These are phyloP conservation scores for Chromis chromis DNA, from an alignment of 2,797 vertebrate genomes.

Conservation along the genomic window DNA sequence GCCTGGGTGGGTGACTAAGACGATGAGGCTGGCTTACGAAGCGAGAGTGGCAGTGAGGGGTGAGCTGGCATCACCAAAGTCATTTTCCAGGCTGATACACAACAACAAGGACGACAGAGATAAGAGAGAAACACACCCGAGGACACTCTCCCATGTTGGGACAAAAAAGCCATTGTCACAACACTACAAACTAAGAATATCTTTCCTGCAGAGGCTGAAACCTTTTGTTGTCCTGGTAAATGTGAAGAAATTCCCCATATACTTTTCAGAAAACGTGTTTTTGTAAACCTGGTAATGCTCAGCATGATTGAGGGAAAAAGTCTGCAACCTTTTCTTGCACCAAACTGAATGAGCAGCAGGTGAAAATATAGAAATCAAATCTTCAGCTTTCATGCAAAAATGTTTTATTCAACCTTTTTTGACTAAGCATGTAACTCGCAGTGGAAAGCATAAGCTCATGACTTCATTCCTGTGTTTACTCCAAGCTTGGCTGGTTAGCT, in stretches of 20 bases:
- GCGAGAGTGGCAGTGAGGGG: conserved; percentile 86
- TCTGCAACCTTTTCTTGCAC: conserved; percentile 44
- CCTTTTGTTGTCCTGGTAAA: conserved; percentile 25
- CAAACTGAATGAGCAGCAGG: conserved; percentile 75
- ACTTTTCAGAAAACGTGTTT: conserved; percentile 11
- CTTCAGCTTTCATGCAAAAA: conserved; percentile 64
- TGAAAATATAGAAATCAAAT: conserved; percentile 67
- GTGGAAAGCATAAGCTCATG: conserved; percentile 68
- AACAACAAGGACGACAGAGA: conserved; percentile 79
- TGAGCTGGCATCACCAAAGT: conserved; percentile 96
- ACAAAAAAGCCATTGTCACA: conserved; percentile 49
- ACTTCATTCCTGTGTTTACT: conserved; percentile 64
- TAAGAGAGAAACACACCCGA: conserved; percentile 74
- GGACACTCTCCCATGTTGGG: conserved; percentile 66
- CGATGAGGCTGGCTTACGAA: conserved; percentile 87
- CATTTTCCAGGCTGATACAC: conserved; percentile 83
- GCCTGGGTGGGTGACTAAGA: conserved; percentile 65
- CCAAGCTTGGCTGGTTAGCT: conserved; percentile 73
- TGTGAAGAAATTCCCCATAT: conserved; percentile 20
- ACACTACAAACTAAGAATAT: conserved; percentile 31
- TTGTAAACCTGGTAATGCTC: conserved; percentile 79
- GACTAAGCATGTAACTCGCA: conserved; percentile 56
- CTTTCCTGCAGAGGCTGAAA: conserved; percentile 48
- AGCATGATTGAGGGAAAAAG: conserved; percentile 62
- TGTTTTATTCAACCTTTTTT: conserved; percentile 32